Evolutionary conservation across 2,888 invertebrate species (phyloP).

Genomic region (Helicoverpa assulta): DNA sequence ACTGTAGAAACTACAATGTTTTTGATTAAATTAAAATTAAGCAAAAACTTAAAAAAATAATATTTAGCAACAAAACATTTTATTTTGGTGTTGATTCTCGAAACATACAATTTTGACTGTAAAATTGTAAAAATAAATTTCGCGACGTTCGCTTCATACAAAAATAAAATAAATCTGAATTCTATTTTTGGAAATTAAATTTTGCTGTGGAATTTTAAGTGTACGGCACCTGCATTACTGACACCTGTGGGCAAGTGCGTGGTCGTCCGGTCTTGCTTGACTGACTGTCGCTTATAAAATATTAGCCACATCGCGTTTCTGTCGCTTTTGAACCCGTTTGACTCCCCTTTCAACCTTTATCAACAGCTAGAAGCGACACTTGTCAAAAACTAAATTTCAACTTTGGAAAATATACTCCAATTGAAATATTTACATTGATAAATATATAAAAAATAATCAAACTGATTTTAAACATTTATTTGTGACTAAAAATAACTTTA

Average conservation of each 20-base stretch:
- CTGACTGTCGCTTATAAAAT: constrained; percentile 45
- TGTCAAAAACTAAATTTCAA: constrained; percentile 1
- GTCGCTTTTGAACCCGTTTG: constrained; percentile 12
- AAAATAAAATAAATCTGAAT: not conserved
- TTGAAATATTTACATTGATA: not conserved
- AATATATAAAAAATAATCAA: not conserved
- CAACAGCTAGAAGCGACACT: not conserved
- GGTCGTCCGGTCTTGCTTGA: constrained; percentile 19
- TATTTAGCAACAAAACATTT: too few species aligned
- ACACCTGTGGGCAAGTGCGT: constrained; percentile 60
- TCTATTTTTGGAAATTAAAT: constrained; percentile 12
- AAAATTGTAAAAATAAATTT: too few species aligned
- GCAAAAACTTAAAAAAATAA: too few species aligned
- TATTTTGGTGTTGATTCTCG: too few species aligned
- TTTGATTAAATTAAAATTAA: too few species aligned
- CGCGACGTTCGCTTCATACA: too few species aligned
- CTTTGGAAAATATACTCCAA: not conserved
- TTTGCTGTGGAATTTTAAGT: constrained; percentile 15
- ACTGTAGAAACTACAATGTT: too few species aligned
- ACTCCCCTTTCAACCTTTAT: not conserved
- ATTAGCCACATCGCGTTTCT: constrained; percentile 22
- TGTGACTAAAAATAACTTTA: not conserved
- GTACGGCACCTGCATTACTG: constrained; percentile 44
- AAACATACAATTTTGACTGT: too few species aligned
- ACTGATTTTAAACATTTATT: not conserved